Conservation (phyloP, 2,888 invertebrate species). For the Cephus runcator region DNA sequence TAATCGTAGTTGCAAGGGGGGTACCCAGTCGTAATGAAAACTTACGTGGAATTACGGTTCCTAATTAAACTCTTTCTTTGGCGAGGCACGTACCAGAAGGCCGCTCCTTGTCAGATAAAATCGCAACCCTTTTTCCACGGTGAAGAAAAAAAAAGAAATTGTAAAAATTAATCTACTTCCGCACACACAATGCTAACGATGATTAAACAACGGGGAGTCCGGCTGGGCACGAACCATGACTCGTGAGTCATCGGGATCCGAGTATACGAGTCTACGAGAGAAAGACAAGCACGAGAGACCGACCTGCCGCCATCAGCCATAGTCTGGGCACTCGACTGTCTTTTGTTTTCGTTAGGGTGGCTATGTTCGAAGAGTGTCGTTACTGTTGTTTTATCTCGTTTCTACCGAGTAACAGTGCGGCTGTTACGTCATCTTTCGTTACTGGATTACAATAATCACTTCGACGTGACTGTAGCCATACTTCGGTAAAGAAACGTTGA, state of each 20-base stretch:
- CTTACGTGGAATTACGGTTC: constrained; percentile 6
- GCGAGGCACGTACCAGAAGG: constrained; percentile 32
- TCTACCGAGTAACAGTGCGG: background rate
- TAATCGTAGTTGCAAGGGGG: background rate
- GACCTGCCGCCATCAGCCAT: background rate
- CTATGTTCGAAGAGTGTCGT: background rate
- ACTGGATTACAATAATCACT: background rate
- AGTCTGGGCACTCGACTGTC: background rate
- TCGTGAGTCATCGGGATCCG: constrained; percentile 30
- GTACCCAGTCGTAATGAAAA: background rate
- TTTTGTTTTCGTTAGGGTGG: constrained; percentile 17
- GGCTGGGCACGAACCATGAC: constrained; percentile 25
- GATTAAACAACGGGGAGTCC: constrained; percentile 44
- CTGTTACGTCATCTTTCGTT: background rate
- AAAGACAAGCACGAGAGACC: background rate
- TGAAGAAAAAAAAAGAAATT: constrained; percentile 32
- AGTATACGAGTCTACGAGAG: background rate
- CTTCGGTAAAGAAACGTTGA: background rate
- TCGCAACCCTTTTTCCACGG: constrained; percentile 10
- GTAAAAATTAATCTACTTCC: constrained; percentile 19
- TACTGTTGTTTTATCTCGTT: background rate
- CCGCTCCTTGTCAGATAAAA: background rate
- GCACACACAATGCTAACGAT: constrained; percentile 43
- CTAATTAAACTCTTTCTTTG: constrained; percentile 37
- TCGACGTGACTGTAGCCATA: background rate